phyloP scores from a whole-genome alignment of 2,888 invertebrate species.

The Ariolimax columbianus region DNA sequence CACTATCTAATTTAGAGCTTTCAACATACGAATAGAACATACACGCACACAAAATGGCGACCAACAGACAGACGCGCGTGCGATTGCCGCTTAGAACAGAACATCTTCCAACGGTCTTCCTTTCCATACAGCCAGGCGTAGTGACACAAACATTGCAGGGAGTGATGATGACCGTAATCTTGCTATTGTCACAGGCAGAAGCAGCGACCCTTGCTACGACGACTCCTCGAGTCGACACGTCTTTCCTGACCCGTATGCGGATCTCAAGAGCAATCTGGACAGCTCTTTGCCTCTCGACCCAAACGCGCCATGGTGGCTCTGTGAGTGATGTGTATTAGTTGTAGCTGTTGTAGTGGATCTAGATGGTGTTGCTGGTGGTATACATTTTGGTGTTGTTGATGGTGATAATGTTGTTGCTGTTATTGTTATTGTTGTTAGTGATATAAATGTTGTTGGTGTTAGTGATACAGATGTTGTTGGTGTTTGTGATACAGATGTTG shows the following conservation, averaged over 20 bases:
- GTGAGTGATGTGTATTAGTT: neutral
- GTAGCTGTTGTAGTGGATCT: neutral
- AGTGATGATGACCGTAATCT: neutral
- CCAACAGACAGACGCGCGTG: too few species aligned
- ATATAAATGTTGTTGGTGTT: too few species aligned
- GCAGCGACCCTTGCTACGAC: neutral
- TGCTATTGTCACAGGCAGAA: conserved; percentile 10
- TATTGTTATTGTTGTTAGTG: too few species aligned
- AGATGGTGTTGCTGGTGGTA: neutral
- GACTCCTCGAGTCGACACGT: neutral
- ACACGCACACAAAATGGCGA: too few species aligned
- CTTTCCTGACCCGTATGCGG: conserved; percentile 16
- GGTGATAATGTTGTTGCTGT: too few species aligned
- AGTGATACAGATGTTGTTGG: too few species aligned
- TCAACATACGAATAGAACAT: too few species aligned
- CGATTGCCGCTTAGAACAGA: too few species aligned
- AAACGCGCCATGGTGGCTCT: conserved; percentile 26
- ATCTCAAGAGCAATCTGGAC: conserved; percentile 22
- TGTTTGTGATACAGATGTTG: too few species aligned
- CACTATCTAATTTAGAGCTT: too few species aligned
- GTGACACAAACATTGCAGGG: neutral
- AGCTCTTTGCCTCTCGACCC: neutral
- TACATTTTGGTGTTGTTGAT: too few species aligned
- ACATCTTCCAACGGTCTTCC: too few species aligned
- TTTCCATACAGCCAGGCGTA: neutral